Evolutionary conservation across 2,797 vertebrate species (phyloP).

Genomic region (Eospalax fontanierii): DNA sequence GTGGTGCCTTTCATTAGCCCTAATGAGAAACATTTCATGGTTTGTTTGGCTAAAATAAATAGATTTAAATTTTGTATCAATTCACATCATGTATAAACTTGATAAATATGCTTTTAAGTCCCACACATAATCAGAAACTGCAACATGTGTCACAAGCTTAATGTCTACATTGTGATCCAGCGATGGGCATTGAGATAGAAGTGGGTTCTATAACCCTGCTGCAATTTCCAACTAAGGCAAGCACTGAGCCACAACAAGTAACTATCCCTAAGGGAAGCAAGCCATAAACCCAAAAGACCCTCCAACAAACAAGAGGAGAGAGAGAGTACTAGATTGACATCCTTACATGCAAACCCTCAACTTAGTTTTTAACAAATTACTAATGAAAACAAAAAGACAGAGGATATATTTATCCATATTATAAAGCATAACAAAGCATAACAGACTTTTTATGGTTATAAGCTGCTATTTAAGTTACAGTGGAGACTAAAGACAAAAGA

Average conservation of each 20-base stretch:
- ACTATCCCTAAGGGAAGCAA: background rate
- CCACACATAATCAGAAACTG: conserved; percentile 36
- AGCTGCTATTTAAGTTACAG: conserved; percentile 25
- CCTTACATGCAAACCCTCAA: background rate
- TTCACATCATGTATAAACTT: conserved; percentile 31
- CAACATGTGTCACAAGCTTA: conserved; percentile 13
- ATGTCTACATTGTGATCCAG: conserved; percentile 40
- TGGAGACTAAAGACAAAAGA: background rate
- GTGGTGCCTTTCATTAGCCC: conserved; percentile 10
- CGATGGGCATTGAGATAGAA: conserved; percentile 40
- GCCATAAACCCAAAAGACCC: background rate
- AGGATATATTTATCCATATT: conserved; percentile 36
- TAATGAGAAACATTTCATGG: conserved; percentile 18
- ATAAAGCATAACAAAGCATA: conserved; percentile 36
- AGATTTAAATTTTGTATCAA: conserved; percentile 61
- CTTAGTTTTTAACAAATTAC: conserved; percentile 28
- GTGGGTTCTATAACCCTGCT: conserved; percentile 24
- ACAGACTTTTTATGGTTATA: conserved; percentile 30
- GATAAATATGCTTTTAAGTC: conserved; percentile 64
- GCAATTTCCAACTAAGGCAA: conserved; percentile 60
- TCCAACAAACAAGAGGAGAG: fast-evolving
- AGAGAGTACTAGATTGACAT: background rate
- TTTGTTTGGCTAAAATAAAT: conserved; percentile 65
- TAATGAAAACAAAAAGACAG: conserved; percentile 9
- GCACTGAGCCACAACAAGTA: background rate